Percentiles rank a stretch among this genome's conserved stretches.
Conservation (phyloP, 1,140 invertebrate species). For the Drosophila obscura region DNA sequence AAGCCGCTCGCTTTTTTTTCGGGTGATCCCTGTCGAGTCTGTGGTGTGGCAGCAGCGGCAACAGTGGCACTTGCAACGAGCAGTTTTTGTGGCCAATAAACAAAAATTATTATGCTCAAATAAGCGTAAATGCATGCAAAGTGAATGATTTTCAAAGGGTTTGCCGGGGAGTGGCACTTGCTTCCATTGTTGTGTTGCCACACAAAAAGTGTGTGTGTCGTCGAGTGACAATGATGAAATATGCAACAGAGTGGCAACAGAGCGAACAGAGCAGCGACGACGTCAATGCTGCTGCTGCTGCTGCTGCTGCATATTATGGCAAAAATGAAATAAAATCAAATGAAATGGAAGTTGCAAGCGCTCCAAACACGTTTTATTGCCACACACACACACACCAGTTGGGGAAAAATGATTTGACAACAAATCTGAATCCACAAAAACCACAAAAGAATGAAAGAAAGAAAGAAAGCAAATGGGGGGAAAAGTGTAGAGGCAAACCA, state of each 20-base stretch:
- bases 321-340: constrained; percentile 67
- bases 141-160: constrained; percentile 20
- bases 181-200: constrained; percentile 74
- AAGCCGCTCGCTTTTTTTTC: constrained; percentile 45
- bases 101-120: constrained; percentile 80
- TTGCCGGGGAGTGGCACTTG: not conserved
- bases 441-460: constrained; percentile 20
- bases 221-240: constrained; percentile 67
- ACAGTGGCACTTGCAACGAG: not conserved
- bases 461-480: not conserved
- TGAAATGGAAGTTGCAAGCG: constrained; percentile 76
- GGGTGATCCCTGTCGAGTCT: constrained; percentile 11
- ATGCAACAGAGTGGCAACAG: constrained; percentile 32
- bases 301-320: constrained; percentile 59
- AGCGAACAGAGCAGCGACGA: constrained; percentile 24
- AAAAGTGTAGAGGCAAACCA: constrained; percentile 1
- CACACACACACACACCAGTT: constrained; percentile 41
- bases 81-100: constrained; percentile 77
- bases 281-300: constrained; percentile 19
- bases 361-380: constrained; percentile 73
- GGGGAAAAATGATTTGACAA: constrained; percentile 63
- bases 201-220: constrained; percentile 57
- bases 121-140: constrained; percentile 75
- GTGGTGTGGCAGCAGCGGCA: constrained; percentile 25
- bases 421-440: constrained; percentile 57